Evolutionary conservation across 35 echinoderm and acorn worm species (phyloP), one percentile per base, ranked within the genome.

Genomic region (Anneissia japonica): DNA sequence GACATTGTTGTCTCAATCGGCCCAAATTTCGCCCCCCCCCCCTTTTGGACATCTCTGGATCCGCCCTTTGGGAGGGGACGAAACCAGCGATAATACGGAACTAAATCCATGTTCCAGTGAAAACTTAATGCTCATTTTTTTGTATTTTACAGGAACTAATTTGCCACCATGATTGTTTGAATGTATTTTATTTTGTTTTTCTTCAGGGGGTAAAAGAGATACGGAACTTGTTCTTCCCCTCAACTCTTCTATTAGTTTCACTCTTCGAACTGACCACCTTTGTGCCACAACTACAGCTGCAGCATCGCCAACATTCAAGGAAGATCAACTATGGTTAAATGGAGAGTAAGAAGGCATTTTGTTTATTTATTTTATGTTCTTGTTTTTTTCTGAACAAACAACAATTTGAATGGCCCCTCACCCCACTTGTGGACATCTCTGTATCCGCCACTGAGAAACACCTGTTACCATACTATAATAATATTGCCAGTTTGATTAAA

Each of bases 301-400:
- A 74, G 91, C 85, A 33, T 93, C 91, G 26, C 86, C 82, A 86
- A 39, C 87, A 35, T 97, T 97, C 85, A 79, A 32, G 9, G 82
- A 75, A 74, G 91, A 97, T 43, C 93, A 80, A 88, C 87, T 97
- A 80, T 97, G 95, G 95, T 89, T 97, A 32, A 97, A 97, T 85
- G 95, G 95, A 74, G 91, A 83, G 95, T 97, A 74, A 85, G 87
- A 77, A 79, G 9, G 12, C 31, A 10, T 31, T 77, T 77, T 28
- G 12, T 12, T 77, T 12, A 31, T 16, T 12, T 16, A 77, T 10
- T 10, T 10, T 16, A 12, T 77, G 31, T 31, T 33, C 9, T 77
- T 77, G 12, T 16, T 77, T 77, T 77, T 31, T 10, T 16, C 9
- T 77, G 12, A 10, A 11, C 9, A 77, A 10, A 16, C 31, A 16